These are phyloP conservation scores for Danio aesculapii DNA, from an alignment of 2,797 vertebrate species.

Conservation along the genomic window DNA sequence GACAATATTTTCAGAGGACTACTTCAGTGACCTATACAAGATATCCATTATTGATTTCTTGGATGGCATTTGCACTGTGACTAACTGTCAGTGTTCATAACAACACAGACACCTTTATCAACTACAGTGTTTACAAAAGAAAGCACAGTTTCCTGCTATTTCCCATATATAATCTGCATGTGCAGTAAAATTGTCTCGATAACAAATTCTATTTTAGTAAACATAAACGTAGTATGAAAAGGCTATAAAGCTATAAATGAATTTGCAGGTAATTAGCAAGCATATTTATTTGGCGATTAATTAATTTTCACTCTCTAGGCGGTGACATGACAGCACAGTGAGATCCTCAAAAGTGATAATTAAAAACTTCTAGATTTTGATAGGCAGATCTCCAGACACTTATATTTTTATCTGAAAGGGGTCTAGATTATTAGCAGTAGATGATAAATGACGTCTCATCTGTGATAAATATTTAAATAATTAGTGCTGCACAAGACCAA, in stretches of 20 bases:
- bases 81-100: conserved; percentile 46
- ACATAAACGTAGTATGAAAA: neutral
- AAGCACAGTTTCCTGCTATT: conserved; percentile 31
- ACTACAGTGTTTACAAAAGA: conserved; percentile 36
- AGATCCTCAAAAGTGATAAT: conserved; percentile 39
- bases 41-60: conserved; percentile 26
- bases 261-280: neutral
- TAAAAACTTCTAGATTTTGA: conserved; percentile 22
- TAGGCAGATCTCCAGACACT: neutral
- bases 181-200: neutral
- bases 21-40: neutral
- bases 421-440: neutral
- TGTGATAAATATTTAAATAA: neutral
- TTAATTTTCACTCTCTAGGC: conserved; percentile 33
- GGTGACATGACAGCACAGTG: conserved; percentile 35
- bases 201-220: conserved; percentile 4
- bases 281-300: conserved; percentile 33
- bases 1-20: neutral
- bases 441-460: neutral
- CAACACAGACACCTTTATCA: conserved; percentile 41
- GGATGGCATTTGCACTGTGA: conserved; percentile 48
- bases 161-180: neutral
- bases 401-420: neutral
- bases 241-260: neutral
- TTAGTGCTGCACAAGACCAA: neutral